Base-by-base conservation (phyloP, 2,113 vertebrate genomes). In the Lamprologus lemairii region DNA sequence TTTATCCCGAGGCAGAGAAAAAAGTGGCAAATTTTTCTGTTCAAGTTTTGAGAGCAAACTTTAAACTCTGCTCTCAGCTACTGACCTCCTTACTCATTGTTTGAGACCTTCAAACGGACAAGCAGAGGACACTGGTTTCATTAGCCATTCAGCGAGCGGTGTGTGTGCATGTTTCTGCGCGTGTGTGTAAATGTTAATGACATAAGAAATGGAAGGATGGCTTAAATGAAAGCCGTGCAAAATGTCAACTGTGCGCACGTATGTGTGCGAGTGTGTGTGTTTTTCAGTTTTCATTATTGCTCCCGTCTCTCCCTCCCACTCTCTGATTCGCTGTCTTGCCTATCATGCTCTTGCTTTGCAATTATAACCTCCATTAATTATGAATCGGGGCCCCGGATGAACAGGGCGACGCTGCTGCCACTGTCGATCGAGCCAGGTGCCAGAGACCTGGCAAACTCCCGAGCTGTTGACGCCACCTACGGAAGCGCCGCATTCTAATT, bases 291-390 rank as follows among this genome's bases (percentile, higher is more conserved):
- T 87, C 93, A 93, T 93, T 92, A 93, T 86, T 91, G 85, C 92
- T 87, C 57, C 81, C 78, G 17, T 87, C 88, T 83, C 85, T 87
- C 37, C 26, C 53, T 84, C 82, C 14, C 60, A 84, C 71, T 47
- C 84, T 73, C 57, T 73, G 85, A 13, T 84, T 79, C n/a, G 23
- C 85, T 86, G 78, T 87, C 89, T 68, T 91, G 85, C 84, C 83
- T 87, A 88, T 86, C 85, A 57, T 21, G 63, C 91, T 90, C 91
- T 93, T 47, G 75, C 92, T 90, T 90, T 82, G 91, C 94, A 94
- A 95, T 95, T 96, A 95, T 95, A 94, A 93, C 87, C 89, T 86
- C 86, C 93, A 96, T 96, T 95, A 95, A 96, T 96, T 96, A 96
- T 95, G 94, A 94, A 96, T 95, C 90, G 55, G 87, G 88, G 88